Evolutionary conservation across 2,888 invertebrate genomes (phyloP).

Genomic region (Nomada flava): DNA sequence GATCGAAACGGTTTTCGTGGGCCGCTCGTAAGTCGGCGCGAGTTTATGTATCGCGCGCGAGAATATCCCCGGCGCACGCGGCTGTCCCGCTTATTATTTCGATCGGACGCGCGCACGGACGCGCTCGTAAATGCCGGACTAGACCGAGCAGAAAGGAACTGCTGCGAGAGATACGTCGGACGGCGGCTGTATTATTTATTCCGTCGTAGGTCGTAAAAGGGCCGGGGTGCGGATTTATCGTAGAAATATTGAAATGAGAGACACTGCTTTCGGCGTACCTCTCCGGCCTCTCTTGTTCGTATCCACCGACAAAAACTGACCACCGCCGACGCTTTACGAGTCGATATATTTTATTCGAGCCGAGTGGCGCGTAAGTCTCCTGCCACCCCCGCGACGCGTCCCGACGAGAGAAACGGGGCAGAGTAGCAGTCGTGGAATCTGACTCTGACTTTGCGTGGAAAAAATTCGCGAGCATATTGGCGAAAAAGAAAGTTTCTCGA

Average conservation of each 20-base stretch:
- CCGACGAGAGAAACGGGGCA: too few species aligned
- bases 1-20: not conserved
- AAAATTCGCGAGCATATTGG: not conserved
- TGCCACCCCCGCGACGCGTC: not conserved
- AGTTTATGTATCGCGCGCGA: conserved; percentile 65
- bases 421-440: not conserved
- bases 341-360: conserved; percentile 69
- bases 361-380: conserved; percentile 22
- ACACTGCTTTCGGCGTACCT: conserved; percentile 62
- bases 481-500: conserved; percentile 55
- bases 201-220: conserved; percentile 79
- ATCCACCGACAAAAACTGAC: conserved; percentile 53
- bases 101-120: conserved; percentile 53
- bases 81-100: conserved; percentile 68
- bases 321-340: conserved; percentile 70
- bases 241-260: conserved; percentile 82
- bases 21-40: conserved; percentile 69
- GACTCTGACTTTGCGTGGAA: not conserved
- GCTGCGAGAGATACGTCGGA: conserved; percentile 42
- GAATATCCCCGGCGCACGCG: conserved; percentile 8
- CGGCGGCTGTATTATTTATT: conserved; percentile 79
- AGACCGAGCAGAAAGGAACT: conserved; percentile 43
- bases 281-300: conserved; percentile 9
- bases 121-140: conserved; percentile 75
- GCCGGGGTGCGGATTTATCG: conserved; percentile 79